Percentiles rank a stretch among this genome's conserved stretches.
phyloP scores from a whole-genome alignment of 2,888 invertebrate species.

The Lumbricus terrestris region DNA sequence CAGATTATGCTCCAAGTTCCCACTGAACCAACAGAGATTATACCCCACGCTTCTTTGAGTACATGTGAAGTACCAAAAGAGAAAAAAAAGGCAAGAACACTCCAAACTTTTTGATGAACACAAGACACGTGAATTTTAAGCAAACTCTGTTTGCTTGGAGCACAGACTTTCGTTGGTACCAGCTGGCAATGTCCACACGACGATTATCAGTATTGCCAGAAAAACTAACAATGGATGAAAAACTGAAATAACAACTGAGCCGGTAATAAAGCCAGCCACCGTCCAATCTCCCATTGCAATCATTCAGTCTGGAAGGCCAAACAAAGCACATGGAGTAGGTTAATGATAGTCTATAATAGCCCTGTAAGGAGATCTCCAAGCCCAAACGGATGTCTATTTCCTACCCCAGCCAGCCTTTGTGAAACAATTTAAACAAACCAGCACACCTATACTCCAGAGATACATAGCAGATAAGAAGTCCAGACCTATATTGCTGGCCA shows the following conservation, averaged over 20 bases:
- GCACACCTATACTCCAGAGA: not conserved
- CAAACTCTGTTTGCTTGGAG: constrained; percentile 3
- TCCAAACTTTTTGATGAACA: not conserved
- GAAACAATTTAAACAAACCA: not conserved
- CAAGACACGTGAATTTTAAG: not conserved
- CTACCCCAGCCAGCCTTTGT: not conserved
- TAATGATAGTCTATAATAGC: not conserved
- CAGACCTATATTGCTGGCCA: not conserved
- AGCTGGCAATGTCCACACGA: not conserved
- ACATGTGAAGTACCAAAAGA: not conserved
- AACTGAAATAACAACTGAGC: not conserved
- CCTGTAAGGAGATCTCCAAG: not conserved
- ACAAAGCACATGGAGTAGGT: not conserved
- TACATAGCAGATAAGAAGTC: not conserved
- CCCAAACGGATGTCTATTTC: not conserved
- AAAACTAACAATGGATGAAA: not conserved
- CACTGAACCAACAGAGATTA: not conserved
- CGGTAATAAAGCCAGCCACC: not conserved
- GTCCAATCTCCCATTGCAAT: not conserved
- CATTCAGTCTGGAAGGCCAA: not conserved
- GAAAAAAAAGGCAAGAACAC: not conserved
- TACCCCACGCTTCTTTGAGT: not conserved
- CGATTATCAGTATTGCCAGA: not conserved
- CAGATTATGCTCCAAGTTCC: not conserved
- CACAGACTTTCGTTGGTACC: not conserved